phyloP scores from a whole-genome alignment of 1,140 invertebrate genomes.

The Lasioglossum baleicum region DNA sequence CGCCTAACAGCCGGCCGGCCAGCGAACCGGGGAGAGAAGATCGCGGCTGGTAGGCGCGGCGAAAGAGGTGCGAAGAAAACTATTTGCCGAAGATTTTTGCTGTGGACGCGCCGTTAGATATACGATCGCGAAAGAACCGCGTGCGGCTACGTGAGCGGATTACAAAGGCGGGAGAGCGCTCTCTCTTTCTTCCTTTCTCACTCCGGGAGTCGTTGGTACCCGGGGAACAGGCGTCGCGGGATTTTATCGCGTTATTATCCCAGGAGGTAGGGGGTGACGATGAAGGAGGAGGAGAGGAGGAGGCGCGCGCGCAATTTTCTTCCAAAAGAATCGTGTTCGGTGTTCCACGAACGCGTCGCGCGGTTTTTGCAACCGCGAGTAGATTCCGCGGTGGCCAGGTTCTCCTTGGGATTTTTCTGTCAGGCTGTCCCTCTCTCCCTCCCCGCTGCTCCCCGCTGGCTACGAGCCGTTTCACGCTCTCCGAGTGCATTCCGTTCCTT shows the following conservation, averaged over 20 bases:
- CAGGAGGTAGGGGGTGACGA: not conserved
- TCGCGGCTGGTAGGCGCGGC: not conserved
- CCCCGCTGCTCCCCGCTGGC: not conserved
- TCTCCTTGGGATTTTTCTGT: conserved; percentile 35
- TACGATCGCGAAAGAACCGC: conserved; percentile 71
- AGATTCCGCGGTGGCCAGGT: conserved; percentile 17
- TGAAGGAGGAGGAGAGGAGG: not conserved
- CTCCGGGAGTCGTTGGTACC: conserved; percentile 22
- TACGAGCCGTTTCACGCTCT: conserved; percentile 30
- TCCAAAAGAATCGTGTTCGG: conserved; percentile 40
- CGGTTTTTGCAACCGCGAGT: conserved; percentile 20
- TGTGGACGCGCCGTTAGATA: conserved; percentile 61
- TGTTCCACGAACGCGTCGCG: conserved; percentile 19
- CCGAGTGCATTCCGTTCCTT: conserved; percentile 28
- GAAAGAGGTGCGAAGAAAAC: conserved; percentile 72
- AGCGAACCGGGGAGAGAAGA: not conserved
- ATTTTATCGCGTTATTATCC: conserved; percentile 71
- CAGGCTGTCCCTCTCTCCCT: not conserved
- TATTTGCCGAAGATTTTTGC: conserved; percentile 71
- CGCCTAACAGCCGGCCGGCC: not conserved
- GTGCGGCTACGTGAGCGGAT: conserved; percentile 71
- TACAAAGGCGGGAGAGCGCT: not conserved
- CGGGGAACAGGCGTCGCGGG: not conserved
- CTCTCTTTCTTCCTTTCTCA: conserved; percentile 28
- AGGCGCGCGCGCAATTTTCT: conserved; percentile 31